Base-by-base conservation (phyloP, 2,113 vertebrate genomes). In the Litocranius walleri region DNA sequence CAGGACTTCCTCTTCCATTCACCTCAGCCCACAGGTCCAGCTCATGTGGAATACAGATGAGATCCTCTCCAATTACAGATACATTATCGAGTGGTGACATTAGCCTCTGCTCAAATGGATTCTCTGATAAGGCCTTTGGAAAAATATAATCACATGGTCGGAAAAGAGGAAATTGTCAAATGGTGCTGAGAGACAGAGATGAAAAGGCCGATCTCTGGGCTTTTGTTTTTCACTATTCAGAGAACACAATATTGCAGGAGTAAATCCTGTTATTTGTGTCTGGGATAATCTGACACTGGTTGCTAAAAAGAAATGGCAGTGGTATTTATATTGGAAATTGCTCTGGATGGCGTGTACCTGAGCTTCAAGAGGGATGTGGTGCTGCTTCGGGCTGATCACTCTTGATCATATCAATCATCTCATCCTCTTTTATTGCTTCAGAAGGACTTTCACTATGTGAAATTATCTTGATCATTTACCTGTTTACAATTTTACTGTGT, bases 41-140 rank as follows among this genome's bases (percentile, higher is more conserved):
- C 80, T n/a, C 59, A 23, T n/a, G 59, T 56, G 95, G 94, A 98
- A 97, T 95, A 97, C 61, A 74, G 92, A 97, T 87, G 93, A 98
- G 89, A 84, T 93, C 4, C 84, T 92, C 74, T 89, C 62, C 95
- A 92, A 77, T 98, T 97, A 85, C 11, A 50, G 23, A 83, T 77
- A 91, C 59, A 90, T 97, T 82, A 50, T 92, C 82, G 78, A 80
- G 50, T 59, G 88, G 84, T 97, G 86, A 56, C 50, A 62, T 56
- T 86, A 96, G 50, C 33, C 29, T 74, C 95, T 94, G 67, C 88
- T 91, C 92, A 92, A 88, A 80, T 15, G 52, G 40, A 56, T 93
- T 90, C 48, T 94, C 6, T 96, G 95, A 86, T 88, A 91, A 93
- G 96, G 40, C 77, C 80, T 88, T 91, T 21, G 56, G 67, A 71